A percentile compares a stretch with the other conserved stretches of the same genome.
phyloP scores from a whole-genome alignment of 2,113 vertebrate species.

The Lycaon pictus region DNA sequence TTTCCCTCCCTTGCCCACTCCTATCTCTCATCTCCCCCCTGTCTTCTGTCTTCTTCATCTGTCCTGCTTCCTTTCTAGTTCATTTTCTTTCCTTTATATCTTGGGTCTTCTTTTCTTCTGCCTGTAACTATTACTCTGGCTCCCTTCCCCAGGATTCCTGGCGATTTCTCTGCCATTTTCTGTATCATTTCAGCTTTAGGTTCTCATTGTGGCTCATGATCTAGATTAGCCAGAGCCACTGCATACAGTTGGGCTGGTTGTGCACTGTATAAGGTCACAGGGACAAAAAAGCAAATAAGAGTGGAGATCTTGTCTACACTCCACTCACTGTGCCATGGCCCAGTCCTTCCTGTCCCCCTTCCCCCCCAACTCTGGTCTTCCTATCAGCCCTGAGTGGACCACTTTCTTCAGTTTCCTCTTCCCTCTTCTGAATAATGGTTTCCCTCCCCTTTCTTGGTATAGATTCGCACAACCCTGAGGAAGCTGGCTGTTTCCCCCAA shows the following conservation, averaged over 20 bases:
- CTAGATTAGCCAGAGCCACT: neutral
- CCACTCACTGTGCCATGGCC: neutral
- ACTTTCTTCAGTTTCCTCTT: neutral
- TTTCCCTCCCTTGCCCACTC: neutral
- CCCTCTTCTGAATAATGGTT: slow-evolving; percentile 5
- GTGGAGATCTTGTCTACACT: fast-evolving
- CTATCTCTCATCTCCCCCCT: neutral
- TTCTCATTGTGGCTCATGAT: neutral
- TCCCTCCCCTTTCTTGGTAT: slow-evolving; percentile 40
- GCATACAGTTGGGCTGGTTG: neutral
- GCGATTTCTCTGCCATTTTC: neutral
- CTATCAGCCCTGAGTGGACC: neutral
- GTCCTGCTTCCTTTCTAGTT: neutral
- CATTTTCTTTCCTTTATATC: neutral
- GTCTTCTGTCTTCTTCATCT: neutral
- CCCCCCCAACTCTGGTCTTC: neutral
- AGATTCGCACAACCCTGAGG: slow-evolving; percentile 92
- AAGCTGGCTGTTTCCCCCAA: slow-evolving; percentile 94
- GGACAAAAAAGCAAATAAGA: neutral
- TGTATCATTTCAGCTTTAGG: neutral
- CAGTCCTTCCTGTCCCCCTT: neutral
- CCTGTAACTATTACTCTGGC: too few species aligned
- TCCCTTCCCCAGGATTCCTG: neutral
- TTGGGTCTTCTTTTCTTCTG: neutral
- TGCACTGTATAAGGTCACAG: neutral